Evolutionary conservation across 2,888 invertebrate species (phyloP).

Genomic region (Ditula angustiorana): DNA sequence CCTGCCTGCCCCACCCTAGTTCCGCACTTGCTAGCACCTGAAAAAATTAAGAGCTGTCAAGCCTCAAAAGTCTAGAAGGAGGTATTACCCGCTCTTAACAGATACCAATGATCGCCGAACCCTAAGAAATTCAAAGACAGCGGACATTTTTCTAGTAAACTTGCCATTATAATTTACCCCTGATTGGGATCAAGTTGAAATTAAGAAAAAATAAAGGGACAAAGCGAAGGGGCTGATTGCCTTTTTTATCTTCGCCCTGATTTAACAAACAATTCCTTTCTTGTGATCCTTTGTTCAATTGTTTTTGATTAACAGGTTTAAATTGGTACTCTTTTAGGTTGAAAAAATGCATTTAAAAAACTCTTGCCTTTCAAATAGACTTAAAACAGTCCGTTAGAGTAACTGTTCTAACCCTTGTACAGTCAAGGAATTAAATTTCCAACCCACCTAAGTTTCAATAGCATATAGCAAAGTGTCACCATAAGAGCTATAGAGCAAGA

Average conservation of each 20-base stretch:
- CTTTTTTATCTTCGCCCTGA: slow-evolving; percentile 74
- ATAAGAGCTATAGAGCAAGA: no score
- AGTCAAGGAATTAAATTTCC: no score
- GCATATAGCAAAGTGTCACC: no score
- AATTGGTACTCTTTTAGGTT: slow-evolving; percentile 47
- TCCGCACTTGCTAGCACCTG: no score
- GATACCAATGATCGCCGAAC: slow-evolving; percentile 69
- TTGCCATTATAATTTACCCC: slow-evolving; percentile 83
- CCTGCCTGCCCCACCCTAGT: no score
- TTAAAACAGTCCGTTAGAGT: no score
- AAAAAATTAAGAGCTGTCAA: no score
- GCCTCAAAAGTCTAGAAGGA: no score
- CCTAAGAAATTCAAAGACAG: slow-evolving; percentile 71
- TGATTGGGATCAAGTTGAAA: slow-evolving; percentile 84
- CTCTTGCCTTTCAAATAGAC: no score
- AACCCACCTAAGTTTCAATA: no score
- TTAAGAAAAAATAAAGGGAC: slow-evolving; percentile 84
- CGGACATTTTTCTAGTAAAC: slow-evolving; percentile 80
- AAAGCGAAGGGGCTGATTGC: slow-evolving; percentile 70
- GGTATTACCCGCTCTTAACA: slow-evolving; percentile 59
- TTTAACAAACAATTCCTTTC: slow-evolving; percentile 76
- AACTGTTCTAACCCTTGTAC: no score
- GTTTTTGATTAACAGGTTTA: slow-evolving; percentile 63
- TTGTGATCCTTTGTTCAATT: slow-evolving; percentile 57
- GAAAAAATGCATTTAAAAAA: neutral